These are phyloP conservation scores for Spilogale gracilis DNA, from an alignment of 2,113 vertebrate species.

Conservation along the genomic window DNA sequence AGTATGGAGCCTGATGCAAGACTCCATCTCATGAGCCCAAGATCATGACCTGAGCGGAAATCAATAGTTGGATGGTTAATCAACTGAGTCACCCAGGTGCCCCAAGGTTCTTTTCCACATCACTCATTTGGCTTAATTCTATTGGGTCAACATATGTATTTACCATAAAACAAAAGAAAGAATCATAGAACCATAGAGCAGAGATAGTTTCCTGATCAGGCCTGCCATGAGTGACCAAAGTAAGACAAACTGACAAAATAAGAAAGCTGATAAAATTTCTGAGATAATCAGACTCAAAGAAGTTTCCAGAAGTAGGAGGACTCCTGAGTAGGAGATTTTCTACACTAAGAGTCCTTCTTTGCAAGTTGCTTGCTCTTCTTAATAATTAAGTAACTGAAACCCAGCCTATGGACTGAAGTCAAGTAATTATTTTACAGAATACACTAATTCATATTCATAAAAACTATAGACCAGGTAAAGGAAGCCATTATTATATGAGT, in stretches of 20 bases:
- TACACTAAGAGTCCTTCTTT: background rate
- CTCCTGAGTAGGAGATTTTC: background rate
- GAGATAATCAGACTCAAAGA: background rate
- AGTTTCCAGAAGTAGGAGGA: background rate
- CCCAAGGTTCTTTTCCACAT: background rate
- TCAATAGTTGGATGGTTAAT: background rate
- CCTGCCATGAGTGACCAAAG: background rate
- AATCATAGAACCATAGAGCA: background rate
- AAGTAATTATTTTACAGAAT: slow-evolving; percentile 33
- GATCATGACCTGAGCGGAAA: background rate
- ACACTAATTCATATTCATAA: background rate
- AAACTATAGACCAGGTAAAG: background rate
- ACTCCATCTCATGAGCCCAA: background rate
- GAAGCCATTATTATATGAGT: background rate
- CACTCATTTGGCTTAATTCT: background rate
- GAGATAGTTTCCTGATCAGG: background rate
- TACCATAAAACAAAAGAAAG: background rate
- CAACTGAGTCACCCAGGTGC: background rate
- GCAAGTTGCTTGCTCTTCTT: background rate
- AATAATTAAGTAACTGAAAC: background rate
- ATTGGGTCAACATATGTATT: background rate
- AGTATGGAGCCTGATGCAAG: background rate
- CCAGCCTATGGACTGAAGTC: background rate
- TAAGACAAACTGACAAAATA: background rate
- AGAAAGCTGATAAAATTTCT: background rate